Percentiles rank a stretch among this genome's conserved stretches.
These are phyloP conservation scores for Cordilura impudica DNA, from an alignment of 2,888 invertebrate species.

Conservation along the genomic window DNA sequence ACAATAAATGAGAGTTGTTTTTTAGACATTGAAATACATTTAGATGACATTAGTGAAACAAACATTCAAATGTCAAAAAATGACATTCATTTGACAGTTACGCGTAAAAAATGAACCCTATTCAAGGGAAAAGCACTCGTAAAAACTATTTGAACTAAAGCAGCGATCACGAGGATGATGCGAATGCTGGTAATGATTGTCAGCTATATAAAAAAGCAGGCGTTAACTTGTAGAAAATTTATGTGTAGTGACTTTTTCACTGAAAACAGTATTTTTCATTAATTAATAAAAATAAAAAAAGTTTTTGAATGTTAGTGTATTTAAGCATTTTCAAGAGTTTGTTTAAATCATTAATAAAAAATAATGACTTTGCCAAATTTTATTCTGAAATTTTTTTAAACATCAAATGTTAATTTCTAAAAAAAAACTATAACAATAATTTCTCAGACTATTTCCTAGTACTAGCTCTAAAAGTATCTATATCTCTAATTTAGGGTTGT, in stretches of 20 bases:
- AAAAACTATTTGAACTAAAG: constrained; percentile 11
- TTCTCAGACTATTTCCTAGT: neutral
- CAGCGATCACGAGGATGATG: neutral
- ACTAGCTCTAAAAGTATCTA: neutral
- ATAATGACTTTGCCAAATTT: constrained; percentile 2
- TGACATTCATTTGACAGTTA: constrained; percentile 58
- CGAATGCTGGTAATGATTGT: constrained; percentile 8
- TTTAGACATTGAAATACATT: constrained; percentile 11
- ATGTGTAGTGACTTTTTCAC: neutral
- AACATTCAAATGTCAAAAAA: constrained; percentile 45
- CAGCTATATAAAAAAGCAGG: neutral
- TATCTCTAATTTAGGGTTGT: neutral
- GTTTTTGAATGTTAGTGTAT: too few species aligned
- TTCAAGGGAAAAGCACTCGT: constrained; percentile 8
- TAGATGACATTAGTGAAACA: constrained; percentile 19
- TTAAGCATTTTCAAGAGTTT: neutral
- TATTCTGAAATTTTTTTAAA: neutral
- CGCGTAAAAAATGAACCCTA: constrained; percentile 45
- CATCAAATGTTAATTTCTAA: neutral
- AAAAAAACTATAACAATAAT: neutral
- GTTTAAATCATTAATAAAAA: neutral
- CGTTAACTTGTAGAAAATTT: neutral
- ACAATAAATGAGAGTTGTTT: constrained; percentile 42
- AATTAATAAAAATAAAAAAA: constrained; percentile 14
- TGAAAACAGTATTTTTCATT: constrained; percentile 3